Evolutionary conservation across 2,797 vertebrate species (phyloP).

Genomic region (Poeciliopsis paucimaculata): DNA sequence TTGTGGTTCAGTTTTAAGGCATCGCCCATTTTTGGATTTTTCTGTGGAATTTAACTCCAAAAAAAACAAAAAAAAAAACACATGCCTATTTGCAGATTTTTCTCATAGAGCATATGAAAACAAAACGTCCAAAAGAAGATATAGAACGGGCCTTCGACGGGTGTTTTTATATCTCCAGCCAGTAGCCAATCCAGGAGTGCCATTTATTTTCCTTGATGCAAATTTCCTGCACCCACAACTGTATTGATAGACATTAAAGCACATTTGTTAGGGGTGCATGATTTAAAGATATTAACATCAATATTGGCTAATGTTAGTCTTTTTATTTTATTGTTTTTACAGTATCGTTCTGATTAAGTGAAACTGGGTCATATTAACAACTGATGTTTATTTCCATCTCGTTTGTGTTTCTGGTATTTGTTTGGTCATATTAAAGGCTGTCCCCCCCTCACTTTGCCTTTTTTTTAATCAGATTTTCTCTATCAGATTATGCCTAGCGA

Average conservation of each 20-base stretch:
- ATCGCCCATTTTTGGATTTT: neutral
- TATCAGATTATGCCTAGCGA: neutral
- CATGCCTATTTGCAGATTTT: neutral
- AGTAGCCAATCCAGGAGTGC: neutral
- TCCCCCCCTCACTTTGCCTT: neutral
- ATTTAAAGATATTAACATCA: neutral
- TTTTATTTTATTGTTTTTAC: neutral
- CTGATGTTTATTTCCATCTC: neutral
- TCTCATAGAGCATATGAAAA: neutral
- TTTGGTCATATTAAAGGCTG: neutral
- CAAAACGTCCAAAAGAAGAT: neutral
- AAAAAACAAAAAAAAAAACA: neutral
- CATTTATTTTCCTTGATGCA: neutral
- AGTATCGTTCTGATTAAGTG: neutral
- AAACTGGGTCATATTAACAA: neutral
- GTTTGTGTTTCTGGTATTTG: neutral
- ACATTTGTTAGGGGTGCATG: neutral
- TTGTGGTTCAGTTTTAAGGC: neutral
- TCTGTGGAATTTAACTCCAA: neutral
- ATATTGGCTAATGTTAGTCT: neutral
- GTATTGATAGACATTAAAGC: neutral
- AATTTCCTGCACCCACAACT: neutral
- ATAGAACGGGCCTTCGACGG: neutral
- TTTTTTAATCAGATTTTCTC: neutral
- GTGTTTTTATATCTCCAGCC: neutral